A percentile compares a stretch with the other conserved stretches of the same genome.
These are phyloP conservation scores for Clarias platycephalus DNA, from an alignment of 2,797 vertebrate genomes.

Conservation along the genomic window DNA sequence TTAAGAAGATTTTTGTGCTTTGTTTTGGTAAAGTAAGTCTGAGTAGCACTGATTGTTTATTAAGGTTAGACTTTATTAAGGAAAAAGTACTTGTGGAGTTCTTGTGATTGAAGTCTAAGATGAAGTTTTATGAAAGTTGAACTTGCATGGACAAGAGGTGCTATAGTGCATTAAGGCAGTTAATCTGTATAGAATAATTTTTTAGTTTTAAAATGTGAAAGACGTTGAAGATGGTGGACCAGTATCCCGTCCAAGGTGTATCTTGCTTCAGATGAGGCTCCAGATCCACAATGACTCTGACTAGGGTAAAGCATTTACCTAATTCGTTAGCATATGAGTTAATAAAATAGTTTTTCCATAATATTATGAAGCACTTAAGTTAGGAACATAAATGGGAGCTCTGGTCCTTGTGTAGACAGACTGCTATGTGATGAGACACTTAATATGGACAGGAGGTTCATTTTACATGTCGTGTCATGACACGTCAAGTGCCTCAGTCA, in stretches of 20 bases:
- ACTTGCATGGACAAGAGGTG: background rate
- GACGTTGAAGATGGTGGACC: background rate
- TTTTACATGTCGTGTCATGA: slow-evolving; percentile 5
- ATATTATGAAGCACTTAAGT: background rate
- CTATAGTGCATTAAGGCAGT: background rate
- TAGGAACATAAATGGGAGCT: background rate
- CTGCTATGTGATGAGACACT: background rate
- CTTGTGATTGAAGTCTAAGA: background rate
- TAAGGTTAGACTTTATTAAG: background rate
- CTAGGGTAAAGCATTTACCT: background rate
- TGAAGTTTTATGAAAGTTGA: slow-evolving; percentile 7
- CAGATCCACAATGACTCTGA: background rate
- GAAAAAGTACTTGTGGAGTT: background rate
- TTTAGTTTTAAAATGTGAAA: no score
- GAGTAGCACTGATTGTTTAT: background rate
- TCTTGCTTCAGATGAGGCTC: background rate
- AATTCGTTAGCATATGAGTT: background rate
- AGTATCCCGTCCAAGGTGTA: background rate
- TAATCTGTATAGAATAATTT: background rate
- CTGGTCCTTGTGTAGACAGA: slow-evolving; percentile 9
- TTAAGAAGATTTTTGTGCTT: slow-evolving; percentile 5
- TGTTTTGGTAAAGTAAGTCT: background rate
- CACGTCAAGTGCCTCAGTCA: slow-evolving; percentile 47
- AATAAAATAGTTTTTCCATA: background rate
- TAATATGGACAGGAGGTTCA: background rate